Base-by-base conservation (phyloP, 2,113 vertebrate genomes). In the Pygoscelis adeliae region DNA sequence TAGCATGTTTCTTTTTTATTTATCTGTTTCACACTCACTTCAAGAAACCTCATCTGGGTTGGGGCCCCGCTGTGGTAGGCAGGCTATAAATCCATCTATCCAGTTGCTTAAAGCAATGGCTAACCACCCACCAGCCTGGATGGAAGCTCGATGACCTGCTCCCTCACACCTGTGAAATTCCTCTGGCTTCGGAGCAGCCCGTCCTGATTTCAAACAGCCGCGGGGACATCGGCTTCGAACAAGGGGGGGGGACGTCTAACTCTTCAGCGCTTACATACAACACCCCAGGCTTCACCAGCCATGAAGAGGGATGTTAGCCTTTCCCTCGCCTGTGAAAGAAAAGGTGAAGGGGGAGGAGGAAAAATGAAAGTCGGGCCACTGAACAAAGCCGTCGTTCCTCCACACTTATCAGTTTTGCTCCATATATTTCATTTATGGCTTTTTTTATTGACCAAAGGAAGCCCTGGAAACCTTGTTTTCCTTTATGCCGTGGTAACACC, bases 401-500 rank as follows among this genome's bases (percentile, higher is more conserved):
- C 4, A 1, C 71, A 65, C 92, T 94, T 94, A 80, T 74, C 92
- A 87, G 89, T 59, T 92, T 65, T 90, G 89, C 89, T 87, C 73
- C 86, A 56, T 92, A 55, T 83, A 90, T 74, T 96, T 90, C 95
- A 74, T 87, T 92, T 87, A 94, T 76, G 82, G 66, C 77, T 72
- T 66, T 26, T 88, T 90, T 93, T 74, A 79, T 92, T 83, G 89
- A 90, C 82, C 86, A 66, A 61, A 90, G 89, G 92, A 94, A 96
- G 82, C 89, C 66, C 77, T 90, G 89, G 86, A 70, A 92, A 83
- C 77, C 77, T 92, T 71, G 50, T 87, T 96, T 96, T 74, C 89
- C 82, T 94, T 90, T 87, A 40, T 50, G 66, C 86, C 13, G 13
- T n/a, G 61, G 85, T 73, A 96, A 74, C 85, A 59, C 81, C 66